phyloP scores from a whole-genome alignment of 2,888 invertebrate genomes.

The Scelioninae gen. 1 region DNA sequence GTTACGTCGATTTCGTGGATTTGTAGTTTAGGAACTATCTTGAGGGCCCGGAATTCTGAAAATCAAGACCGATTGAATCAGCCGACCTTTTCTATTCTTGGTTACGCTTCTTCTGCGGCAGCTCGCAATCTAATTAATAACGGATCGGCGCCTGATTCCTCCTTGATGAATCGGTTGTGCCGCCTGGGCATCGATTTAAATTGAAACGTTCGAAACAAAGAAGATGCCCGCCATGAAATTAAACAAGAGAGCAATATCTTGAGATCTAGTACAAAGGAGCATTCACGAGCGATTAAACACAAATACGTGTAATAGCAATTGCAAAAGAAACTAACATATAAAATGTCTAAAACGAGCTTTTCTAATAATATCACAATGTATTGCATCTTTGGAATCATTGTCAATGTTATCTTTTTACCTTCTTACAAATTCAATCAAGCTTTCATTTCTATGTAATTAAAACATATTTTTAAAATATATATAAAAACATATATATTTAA shows the following conservation, averaged over 20 bases:
- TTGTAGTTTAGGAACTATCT: constrained; percentile 70
- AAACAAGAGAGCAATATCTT: constrained; percentile 82
- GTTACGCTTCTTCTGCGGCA: constrained; percentile 70
- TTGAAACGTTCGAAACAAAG: constrained; percentile 83
- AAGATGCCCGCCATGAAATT: constrained; percentile 80
- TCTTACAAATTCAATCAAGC: constrained; percentile 11
- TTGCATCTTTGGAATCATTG: constrained; percentile 14
- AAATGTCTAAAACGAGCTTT: constrained; percentile 1
- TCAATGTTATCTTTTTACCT: too few species aligned
- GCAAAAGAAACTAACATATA: constrained; percentile 16
- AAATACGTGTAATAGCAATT: constrained; percentile 23
- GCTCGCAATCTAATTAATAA: constrained; percentile 82
- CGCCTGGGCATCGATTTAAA: constrained; percentile 79
- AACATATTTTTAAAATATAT: too few species aligned
- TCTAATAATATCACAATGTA: constrained; percentile 16
- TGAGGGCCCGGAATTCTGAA: constrained; percentile 78
- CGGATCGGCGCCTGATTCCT: constrained; percentile 81
- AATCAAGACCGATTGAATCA: constrained; percentile 78
- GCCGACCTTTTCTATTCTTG: constrained; percentile 77
- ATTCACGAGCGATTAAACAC: constrained; percentile 75
- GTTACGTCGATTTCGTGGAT: constrained; percentile 74
- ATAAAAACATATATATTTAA: too few species aligned
- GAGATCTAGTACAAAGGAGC: constrained; percentile 80
- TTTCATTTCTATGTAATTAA: too few species aligned
- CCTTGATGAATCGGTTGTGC: constrained; percentile 71